These are phyloP conservation scores for Equus przewalskii DNA, from an alignment of 2,113 vertebrate genomes.

Conservation along the genomic window DNA sequence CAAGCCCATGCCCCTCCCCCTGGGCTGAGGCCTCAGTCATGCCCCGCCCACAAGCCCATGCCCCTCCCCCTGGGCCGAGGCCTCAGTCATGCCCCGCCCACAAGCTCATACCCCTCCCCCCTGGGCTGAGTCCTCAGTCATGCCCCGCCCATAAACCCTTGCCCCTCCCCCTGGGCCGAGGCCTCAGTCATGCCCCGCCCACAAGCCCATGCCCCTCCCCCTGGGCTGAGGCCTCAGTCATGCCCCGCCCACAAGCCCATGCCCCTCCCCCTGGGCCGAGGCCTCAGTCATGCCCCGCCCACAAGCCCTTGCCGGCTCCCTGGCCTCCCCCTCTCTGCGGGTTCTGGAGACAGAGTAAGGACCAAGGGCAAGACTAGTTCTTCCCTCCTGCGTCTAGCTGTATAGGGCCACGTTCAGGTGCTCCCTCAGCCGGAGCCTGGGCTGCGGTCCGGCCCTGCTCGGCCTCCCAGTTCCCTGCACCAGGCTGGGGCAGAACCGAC, in stretches of 20 bases:
- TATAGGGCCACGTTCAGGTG: not conserved
- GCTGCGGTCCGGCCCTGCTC: not conserved
- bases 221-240: fast-evolving
- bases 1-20: not conserved
- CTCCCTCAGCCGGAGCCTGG: not conserved
- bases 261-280: not conserved
- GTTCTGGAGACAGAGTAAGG: not conserved
- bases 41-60: not conserved
- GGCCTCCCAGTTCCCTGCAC: not conserved
- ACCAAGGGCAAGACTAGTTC: not conserved
- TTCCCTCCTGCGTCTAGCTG: not conserved
- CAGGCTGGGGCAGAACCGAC: not conserved
- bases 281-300: too few species aligned
- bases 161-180: too few species aligned
- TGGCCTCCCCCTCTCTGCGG: not conserved
- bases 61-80: not conserved
- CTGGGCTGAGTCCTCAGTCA: not conserved
- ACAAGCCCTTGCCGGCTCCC: not conserved
- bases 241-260: not conserved
- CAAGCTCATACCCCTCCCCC: too few species aligned
- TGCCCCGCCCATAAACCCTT: too few species aligned
- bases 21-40: fast-evolving
- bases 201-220: not conserved
- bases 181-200: too few species aligned
- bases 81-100: too few species aligned